Percentiles rank a stretch among this genome's conserved stretches.
Evolutionary conservation across 2,888 invertebrate genomes (phyloP).

Genomic region (Embidobia sp.): DNA sequence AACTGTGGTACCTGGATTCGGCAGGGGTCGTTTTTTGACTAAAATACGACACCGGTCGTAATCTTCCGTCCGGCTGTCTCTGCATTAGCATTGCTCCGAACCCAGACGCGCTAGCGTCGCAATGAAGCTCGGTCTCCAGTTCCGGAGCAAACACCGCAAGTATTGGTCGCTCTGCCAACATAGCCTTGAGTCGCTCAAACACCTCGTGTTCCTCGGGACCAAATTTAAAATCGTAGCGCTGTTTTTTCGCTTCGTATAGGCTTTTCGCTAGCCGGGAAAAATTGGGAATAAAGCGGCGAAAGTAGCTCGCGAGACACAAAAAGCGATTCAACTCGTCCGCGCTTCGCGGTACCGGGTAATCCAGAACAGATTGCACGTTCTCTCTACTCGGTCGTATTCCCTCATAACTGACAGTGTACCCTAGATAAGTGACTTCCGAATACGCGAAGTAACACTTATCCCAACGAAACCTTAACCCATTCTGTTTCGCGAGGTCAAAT

Average conservation of each 20-base stretch:
- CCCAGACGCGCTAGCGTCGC: constrained; percentile 10
- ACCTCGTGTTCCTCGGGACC: neutral
- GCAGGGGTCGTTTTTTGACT: constrained; percentile 2
- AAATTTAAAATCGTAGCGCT: neutral
- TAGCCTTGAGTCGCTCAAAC: neutral
- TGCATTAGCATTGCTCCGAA: constrained; percentile 9
- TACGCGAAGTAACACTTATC: constrained; percentile 26
- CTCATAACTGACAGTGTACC: constrained; percentile 6
- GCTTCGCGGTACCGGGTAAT: constrained; percentile 22
- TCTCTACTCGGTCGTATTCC: constrained; percentile 11
- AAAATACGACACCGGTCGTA: neutral
- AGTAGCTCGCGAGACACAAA: constrained; percentile 2
- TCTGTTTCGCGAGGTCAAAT: neutral
- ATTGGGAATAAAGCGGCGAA: constrained; percentile 8
- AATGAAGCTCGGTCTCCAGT: neutral
- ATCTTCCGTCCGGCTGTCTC: neutral
- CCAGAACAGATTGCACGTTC: constrained; percentile 11
- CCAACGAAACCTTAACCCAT: constrained; percentile 9
- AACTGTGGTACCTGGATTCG: constrained; percentile 11
- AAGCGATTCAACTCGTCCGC: constrained; percentile 4
- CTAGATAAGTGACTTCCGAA: constrained; percentile 5
- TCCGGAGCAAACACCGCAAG: constrained; percentile 1
- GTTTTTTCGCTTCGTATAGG: neutral
- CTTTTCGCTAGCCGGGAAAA: constrained; percentile 7
- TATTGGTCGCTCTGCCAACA: neutral